phyloP scores from a whole-genome alignment of 2,113 vertebrate species.

The Tapirus terrestris region DNA sequence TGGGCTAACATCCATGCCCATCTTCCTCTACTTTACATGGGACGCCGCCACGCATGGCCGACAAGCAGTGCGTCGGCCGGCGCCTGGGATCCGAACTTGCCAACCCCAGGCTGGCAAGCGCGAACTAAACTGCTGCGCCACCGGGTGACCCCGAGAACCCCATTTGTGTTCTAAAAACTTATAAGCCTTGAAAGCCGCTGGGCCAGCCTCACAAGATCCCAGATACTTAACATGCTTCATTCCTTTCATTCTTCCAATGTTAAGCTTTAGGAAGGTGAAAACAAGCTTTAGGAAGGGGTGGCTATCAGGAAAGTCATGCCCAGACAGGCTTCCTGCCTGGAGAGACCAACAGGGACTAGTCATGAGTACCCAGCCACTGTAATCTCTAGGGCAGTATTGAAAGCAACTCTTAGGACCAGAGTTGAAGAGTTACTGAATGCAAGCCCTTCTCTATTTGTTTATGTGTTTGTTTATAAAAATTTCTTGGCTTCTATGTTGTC shows the following conservation, averaged over 20 bases:
- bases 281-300: not conserved
- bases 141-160: not conserved
- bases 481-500: not conserved
- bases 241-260: not conserved
- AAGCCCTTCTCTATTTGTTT: not conserved
- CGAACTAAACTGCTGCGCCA: no score
- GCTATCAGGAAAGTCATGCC: not conserved
- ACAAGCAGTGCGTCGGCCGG: no score
- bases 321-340: not conserved
- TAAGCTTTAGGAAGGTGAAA: not conserved
- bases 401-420: not conserved
- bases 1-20: no score
- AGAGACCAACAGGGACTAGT: not conserved
- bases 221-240: not conserved
- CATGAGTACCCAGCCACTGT: not conserved
- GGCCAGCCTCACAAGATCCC: not conserved
- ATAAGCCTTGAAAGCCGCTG: not conserved
- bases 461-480: not conserved
- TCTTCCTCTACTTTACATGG: no score
- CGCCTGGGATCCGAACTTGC: no score
- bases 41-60: no score
- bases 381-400: not conserved
- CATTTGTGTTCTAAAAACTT: not conserved
- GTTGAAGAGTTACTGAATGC: not conserved
- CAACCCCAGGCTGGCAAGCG: no score